Conservation (phyloP, 2,797 vertebrate genomes). For the Sibirionetta formosa region DNA sequence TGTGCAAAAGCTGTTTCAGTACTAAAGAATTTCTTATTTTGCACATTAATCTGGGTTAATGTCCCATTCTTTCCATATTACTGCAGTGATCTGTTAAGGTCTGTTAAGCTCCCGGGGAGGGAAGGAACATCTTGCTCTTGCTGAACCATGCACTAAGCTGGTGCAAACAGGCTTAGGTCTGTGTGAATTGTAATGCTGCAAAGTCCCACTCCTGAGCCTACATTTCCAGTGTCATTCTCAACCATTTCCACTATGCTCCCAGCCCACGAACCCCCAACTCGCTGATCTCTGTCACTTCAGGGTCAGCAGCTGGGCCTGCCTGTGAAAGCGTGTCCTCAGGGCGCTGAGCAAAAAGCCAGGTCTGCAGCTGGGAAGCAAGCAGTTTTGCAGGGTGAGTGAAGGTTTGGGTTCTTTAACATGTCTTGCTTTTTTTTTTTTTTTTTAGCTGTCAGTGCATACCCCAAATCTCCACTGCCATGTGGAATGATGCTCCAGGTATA, state of each 20-base stretch:
- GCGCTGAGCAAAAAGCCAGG: background rate
- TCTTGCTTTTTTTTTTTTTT: background rate
- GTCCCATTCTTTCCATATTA: constrained; percentile 32
- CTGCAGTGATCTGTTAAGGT: rapidly evolving
- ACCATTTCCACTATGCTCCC: background rate
- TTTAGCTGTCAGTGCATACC: background rate
- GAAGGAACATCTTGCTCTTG: background rate
- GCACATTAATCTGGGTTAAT: background rate
- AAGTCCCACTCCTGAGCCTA: background rate
- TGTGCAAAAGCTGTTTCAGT: constrained; percentile 5
- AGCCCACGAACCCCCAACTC: rapidly evolving
- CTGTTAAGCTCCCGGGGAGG: background rate
- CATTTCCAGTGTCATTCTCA: background rate
- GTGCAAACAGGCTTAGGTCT: background rate
- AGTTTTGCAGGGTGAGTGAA: background rate
- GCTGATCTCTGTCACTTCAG: background rate
- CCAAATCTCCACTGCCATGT: background rate
- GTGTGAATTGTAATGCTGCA: background rate
- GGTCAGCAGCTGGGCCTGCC: background rate
- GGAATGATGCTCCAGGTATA: rapidly evolving
- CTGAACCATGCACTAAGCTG: background rate
- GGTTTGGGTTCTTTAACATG: background rate
- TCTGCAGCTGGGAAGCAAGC: background rate
- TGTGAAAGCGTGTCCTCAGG: background rate
- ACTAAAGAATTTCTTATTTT: constrained; percentile 24